A percentile compares a stretch with the other conserved stretches of the same genome.
phyloP scores from a whole-genome alignment of 2,888 invertebrate species.

The Cybosia mesomella region DNA sequence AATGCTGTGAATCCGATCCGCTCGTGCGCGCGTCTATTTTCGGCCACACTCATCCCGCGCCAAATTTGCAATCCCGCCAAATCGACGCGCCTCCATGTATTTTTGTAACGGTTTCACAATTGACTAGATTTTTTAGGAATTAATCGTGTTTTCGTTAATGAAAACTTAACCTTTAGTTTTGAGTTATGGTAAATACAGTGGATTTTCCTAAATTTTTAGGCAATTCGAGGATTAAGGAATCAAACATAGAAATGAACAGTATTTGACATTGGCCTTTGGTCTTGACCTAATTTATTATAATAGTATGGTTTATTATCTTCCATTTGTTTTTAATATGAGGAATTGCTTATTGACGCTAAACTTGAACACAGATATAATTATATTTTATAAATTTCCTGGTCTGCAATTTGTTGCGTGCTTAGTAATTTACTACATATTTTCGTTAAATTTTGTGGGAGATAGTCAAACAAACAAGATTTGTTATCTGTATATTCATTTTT shows the following conservation, averaged over 20 bases:
- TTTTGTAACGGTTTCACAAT: slow-evolving; percentile 84
- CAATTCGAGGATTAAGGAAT: slow-evolving; percentile 22
- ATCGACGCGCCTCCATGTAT: slow-evolving; percentile 81
- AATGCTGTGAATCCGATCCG: slow-evolving; percentile 85
- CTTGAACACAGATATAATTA: neutral
- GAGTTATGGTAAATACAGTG: slow-evolving; percentile 31
- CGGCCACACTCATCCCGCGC: slow-evolving; percentile 78
- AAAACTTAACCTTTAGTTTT: slow-evolving; percentile 56
- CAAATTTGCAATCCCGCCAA: slow-evolving; percentile 86
- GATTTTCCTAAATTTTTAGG: slow-evolving; percentile 23
- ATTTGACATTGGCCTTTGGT: slow-evolving; percentile 80
- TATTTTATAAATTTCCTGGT: neutral
- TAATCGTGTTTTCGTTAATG: slow-evolving; percentile 48
- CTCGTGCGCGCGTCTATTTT: slow-evolving; percentile 78
- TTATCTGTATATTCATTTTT: no score
- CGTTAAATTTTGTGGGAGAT: no score
- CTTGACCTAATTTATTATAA: slow-evolving; percentile 66
- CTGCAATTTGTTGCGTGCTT: neutral
- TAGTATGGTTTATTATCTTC: slow-evolving; percentile 27
- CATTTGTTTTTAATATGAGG: neutral
- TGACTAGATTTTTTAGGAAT: slow-evolving; percentile 58
- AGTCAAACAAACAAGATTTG: neutral
- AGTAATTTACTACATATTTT: neutral
- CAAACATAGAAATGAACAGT: slow-evolving; percentile 41
- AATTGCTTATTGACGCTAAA: neutral